Evolutionary conservation across 1,140 invertebrate genomes (phyloP).

Genomic region (Sipha flava): DNA sequence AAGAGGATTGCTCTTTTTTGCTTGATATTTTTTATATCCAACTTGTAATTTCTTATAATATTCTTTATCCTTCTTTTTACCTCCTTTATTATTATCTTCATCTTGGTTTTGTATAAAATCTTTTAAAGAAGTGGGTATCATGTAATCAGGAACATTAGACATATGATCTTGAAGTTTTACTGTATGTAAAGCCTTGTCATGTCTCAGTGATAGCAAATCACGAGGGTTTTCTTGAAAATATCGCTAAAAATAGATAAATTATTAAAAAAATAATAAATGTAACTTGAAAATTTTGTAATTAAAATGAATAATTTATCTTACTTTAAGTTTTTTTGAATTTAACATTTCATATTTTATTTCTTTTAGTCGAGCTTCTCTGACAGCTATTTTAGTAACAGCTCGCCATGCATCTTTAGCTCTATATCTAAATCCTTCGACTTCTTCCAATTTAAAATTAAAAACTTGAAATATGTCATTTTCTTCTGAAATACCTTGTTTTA

Average conservation of each 20-base stretch:
- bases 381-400: slow-evolving; percentile 82
- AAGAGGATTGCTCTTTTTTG: slow-evolving; percentile 34
- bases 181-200: slow-evolving; percentile 85
- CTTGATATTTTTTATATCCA: slow-evolving; percentile 28
- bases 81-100: slow-evolving; percentile 21
- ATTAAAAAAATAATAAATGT: not conserved
- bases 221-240: slow-evolving; percentile 93
- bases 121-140: slow-evolving; percentile 64
- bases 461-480: slow-evolving; percentile 47
- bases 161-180: slow-evolving; percentile 77
- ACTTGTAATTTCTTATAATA: slow-evolving; percentile 9
- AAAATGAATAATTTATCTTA: slow-evolving; percentile 40
- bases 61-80: slow-evolving; percentile 26
- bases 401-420: slow-evolving; percentile 88
- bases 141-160: slow-evolving; percentile 88
- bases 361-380: slow-evolving; percentile 84
- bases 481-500: slow-evolving; percentile 54
- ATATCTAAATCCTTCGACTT: slow-evolving; percentile 93
- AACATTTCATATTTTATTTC: slow-evolving; percentile 94
- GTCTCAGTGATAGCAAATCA: slow-evolving; percentile 77
- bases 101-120: slow-evolving; percentile 23
- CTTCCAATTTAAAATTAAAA: slow-evolving; percentile 89
- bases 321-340: slow-evolving; percentile 86
- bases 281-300: not conserved
- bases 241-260: slow-evolving; percentile 47